Conservation (phyloP, 2,113 vertebrate genomes). For the Alces alces region DNA sequence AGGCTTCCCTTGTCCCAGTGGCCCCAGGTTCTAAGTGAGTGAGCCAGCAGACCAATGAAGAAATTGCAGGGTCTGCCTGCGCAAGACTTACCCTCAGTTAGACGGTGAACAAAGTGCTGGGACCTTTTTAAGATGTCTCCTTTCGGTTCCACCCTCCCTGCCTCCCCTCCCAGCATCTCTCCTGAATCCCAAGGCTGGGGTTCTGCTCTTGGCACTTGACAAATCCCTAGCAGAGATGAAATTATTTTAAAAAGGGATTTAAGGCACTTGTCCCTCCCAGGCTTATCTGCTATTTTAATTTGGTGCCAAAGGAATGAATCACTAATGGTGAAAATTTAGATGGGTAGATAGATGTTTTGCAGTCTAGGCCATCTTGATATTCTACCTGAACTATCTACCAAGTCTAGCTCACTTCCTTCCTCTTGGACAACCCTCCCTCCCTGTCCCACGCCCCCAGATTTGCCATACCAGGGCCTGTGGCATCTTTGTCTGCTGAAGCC, state of each 20-base stretch:
- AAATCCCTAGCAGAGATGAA: neutral
- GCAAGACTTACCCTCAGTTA: neutral
- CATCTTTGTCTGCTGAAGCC: conserved; percentile 9
- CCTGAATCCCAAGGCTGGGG: neutral
- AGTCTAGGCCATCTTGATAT: neutral
- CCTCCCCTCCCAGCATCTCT: neutral
- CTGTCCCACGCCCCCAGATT: rapidly evolving
- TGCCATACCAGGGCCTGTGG: conserved; percentile 50
- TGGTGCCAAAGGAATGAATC: neutral
- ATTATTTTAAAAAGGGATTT: neutral
- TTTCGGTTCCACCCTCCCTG: rapidly evolving
- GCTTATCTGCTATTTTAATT: neutral
- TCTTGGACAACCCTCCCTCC: neutral
- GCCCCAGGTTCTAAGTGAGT: neutral
- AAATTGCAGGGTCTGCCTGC: neutral
- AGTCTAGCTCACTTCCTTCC: neutral
- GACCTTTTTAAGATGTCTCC: neutral
- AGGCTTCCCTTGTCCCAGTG: neutral
- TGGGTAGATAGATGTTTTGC: rapidly evolving
- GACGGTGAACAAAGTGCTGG: neutral
- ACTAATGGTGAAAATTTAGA: neutral
- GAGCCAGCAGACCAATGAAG: neutral
- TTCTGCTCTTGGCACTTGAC: neutral
- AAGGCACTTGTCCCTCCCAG: neutral
- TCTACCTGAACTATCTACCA: neutral